Conservation (phyloP, 2,888 invertebrate species). For the Erynnis tages region DNA sequence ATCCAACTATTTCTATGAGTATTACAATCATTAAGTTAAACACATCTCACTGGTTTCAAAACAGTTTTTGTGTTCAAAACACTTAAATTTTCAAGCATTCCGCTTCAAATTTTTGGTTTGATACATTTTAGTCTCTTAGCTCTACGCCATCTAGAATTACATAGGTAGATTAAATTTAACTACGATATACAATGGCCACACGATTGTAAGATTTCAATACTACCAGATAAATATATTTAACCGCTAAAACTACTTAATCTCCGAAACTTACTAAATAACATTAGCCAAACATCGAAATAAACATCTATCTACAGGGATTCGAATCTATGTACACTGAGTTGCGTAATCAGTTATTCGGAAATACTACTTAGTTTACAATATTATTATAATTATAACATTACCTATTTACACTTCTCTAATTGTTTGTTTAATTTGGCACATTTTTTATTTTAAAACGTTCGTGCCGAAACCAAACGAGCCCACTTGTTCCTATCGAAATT, state of each 20-base stretch:
- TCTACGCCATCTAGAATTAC: conserved; percentile 56
- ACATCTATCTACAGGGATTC: conserved; percentile 60
- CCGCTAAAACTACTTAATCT: conserved; percentile 46
- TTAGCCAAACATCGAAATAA: conserved; percentile 40
- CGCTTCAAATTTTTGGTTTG: conserved; percentile 80
- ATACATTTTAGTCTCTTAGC: conserved; percentile 67
- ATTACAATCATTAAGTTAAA: conserved; percentile 66
- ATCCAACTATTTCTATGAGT: conserved; percentile 65
- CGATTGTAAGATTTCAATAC: conserved; percentile 53
- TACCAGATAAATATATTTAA: conserved; percentile 37
- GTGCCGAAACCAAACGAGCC: conserved; percentile 9
- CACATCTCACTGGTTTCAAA: conserved; percentile 65
- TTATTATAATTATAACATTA: conserved; percentile 40
- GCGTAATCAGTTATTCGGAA: conserved; percentile 17
- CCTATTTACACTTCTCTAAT: conserved; percentile 51
- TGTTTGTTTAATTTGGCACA: conserved; percentile 55
- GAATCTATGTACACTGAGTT: conserved; percentile 36
- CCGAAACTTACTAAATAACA: conserved; percentile 42
- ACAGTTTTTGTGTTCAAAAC: conserved; percentile 73
- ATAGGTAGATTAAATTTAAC: conserved; percentile 36
- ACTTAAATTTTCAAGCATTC: conserved; percentile 79
- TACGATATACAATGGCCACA: conserved; percentile 70
- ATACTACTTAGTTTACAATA: conserved; percentile 35
- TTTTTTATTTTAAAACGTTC: conserved; percentile 32
- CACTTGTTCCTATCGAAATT: conserved; percentile 19